Evolutionary conservation across 2,113 vertebrate genomes (phyloP), one percentile per base, ranked within the genome.

Genomic region (Onychostruthus taczanowskii): DNA sequence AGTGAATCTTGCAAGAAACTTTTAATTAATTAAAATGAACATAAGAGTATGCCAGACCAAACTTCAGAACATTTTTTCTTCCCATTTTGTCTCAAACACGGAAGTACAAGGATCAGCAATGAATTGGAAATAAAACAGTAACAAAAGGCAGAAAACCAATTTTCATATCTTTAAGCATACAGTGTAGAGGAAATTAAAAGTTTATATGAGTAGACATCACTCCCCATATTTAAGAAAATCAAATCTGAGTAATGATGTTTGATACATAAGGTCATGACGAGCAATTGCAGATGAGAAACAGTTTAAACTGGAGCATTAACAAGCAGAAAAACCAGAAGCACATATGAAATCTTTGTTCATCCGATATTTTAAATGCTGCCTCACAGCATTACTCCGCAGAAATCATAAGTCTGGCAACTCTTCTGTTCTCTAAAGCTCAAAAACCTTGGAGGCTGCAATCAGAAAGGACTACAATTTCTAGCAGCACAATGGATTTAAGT

Each of bases 251-350:
- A 84, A 84, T 41, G 72, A 1, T 18, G 89, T 61, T 53, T 72
- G 46, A 73, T 52, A 82, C 6, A 41, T 13, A 93, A 61, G 84
- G n/a, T 59, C 23, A 67, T 15, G 39, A 67, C 31, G 74, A 83
- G 55, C 27, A 66, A 50, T 5, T 78, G 39, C 72, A 82, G 68
- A 85, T 31, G 44, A 66, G 46, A 49, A 69, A 68, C 35, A 62
- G 16, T 28, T 94, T 39, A 28, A 33, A 28, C 14, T 89, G 49
- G 11, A 90, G 31, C 68, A 86, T 23, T 43, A 61, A 50, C 9
- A 91, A 37, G 28, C 7, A 4, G 19, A 52, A 62, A 74, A 31
- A 37, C 2, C 43, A 76, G 23, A 16, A 77, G 17, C 0, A 0
- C 26, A 56, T 15, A 43, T 27, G 88, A 84, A 91, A 81, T 52